Conservation (phyloP, 1,140 invertebrate species). For the Contarinia nasturtii region DNA sequence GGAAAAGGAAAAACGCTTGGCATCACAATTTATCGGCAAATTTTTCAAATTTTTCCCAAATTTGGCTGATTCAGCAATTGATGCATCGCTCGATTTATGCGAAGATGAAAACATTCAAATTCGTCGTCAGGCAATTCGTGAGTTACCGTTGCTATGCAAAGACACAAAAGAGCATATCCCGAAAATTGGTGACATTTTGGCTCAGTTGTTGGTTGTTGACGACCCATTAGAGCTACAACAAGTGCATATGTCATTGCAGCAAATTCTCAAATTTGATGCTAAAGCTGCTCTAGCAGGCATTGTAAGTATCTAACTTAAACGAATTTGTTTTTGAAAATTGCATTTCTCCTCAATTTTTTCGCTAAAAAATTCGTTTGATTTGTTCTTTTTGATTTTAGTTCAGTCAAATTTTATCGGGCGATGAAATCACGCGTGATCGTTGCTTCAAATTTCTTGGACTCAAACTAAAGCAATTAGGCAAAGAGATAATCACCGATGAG, state of each 20-base stretch:
- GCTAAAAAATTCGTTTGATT: no score
- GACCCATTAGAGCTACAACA: conserved; percentile 60
- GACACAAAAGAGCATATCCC: conserved; percentile 64
- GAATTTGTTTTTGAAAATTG: no score
- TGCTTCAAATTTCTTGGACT: conserved; percentile 73
- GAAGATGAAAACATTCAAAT: conserved; percentile 89
- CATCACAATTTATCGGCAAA: conserved; percentile 85
- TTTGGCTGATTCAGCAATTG: conserved; percentile 65
- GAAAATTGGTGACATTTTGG: conserved; percentile 80
- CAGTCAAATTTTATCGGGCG: conserved; percentile 61
- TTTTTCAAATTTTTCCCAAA: conserved; percentile 87
- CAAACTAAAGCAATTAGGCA: conserved; percentile 62
- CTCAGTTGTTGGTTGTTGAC: conserved; percentile 74
- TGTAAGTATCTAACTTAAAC: no score
- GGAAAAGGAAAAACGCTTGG: conserved; percentile 77
- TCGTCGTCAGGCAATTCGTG: conserved; percentile 88
- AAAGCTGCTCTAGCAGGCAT: conserved; percentile 60
- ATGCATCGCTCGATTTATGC: conserved; percentile 84
- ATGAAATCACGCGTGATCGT: conserved; percentile 58
- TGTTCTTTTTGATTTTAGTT: conserved; percentile 28
- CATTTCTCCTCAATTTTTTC: no score
- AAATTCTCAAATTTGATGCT: conserved; percentile 21
- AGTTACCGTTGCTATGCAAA: conserved; percentile 73
- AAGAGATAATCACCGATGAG: conserved; percentile 64
- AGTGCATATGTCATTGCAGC: conserved; percentile 48